A percentile compares a stretch with the other conserved stretches of the same genome.
Conservation (phyloP, 2,797 vertebrate genomes). For the Eulemur mongoz region DNA sequence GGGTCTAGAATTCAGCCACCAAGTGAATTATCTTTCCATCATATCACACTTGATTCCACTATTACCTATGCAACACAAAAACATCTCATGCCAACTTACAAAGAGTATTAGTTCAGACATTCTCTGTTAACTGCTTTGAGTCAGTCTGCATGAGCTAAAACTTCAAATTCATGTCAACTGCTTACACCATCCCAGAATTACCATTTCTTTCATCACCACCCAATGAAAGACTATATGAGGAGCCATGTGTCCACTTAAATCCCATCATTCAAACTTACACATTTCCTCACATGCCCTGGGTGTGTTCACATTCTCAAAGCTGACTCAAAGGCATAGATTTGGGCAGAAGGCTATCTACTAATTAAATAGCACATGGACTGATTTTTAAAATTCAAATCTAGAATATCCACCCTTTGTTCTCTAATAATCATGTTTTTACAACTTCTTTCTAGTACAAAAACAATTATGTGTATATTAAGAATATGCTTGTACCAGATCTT, state of each 20-base stretch:
- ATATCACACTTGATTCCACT: constrained; percentile 19
- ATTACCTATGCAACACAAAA: neutral
- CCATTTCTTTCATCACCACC: neutral
- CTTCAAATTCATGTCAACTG: neutral
- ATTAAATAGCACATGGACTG: neutral
- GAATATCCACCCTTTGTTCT: neutral
- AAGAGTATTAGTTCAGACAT: neutral
- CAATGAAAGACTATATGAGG: constrained; percentile 21
- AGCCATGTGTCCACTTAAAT: neutral
- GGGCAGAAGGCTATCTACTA: neutral
- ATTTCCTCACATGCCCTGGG: neutral
- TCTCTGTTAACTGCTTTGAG: constrained; percentile 24
- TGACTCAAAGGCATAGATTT: neutral
- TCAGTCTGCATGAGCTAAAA: constrained; percentile 34
- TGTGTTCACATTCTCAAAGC: neutral
- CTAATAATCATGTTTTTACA: constrained; percentile 40
- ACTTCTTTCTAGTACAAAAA: constrained; percentile 18
- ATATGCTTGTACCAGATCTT: neutral
- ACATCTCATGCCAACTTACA: neutral
- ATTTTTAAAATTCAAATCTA: constrained; percentile 41
- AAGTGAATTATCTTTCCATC: constrained; percentile 25
- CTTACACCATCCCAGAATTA: constrained; percentile 35
- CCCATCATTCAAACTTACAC: neutral
- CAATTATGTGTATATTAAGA: constrained; percentile 46
- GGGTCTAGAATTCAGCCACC: constrained; percentile 28